Conservation (phyloP, 1,140 invertebrate genomes). For the Cyclina sinensis region DNA sequence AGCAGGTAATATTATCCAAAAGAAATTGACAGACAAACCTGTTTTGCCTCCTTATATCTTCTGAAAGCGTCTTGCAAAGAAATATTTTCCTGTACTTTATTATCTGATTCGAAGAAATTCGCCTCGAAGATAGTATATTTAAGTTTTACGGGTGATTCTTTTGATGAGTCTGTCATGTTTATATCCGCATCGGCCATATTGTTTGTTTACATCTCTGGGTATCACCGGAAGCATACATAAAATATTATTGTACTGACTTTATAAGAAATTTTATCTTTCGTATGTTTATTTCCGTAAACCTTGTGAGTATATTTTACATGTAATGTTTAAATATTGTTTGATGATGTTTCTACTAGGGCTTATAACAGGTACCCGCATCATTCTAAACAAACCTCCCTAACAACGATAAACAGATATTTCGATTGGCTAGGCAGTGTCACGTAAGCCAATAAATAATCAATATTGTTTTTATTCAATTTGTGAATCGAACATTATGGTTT, state of each 20-base stretch:
- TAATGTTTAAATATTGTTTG: too few relatives aligned
- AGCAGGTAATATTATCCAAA: neutral
- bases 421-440: neutral
- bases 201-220: slow-evolving; percentile 44
- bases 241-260: too few relatives aligned
- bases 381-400: slow-evolving; percentile 39
- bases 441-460: slow-evolving; percentile 29
- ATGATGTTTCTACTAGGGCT: too few relatives aligned
- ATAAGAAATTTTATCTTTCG: too few relatives aligned
- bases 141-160: slow-evolving; percentile 2
- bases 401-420: slow-evolving; percentile 20
- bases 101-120: neutral
- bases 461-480: too few relatives aligned
- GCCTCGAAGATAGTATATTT: slow-evolving; percentile 21
- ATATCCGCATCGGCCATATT: slow-evolving; percentile 42
- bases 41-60: slow-evolving; percentile 42
- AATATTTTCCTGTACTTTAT: slow-evolving; percentile 28
- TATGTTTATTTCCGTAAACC: too few relatives aligned
- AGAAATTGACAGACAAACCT: slow-evolving; percentile 42
- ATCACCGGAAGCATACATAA: neutral
- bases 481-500: too few relatives aligned
- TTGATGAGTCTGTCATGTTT: neutral
- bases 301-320: too few relatives aligned
- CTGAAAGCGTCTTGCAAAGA: slow-evolving; percentile 47
- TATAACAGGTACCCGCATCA: neutral